These are phyloP conservation scores for Leptestheria dahalacensis DNA, from an alignment of 1,140 invertebrate species.

Conservation along the genomic window DNA sequence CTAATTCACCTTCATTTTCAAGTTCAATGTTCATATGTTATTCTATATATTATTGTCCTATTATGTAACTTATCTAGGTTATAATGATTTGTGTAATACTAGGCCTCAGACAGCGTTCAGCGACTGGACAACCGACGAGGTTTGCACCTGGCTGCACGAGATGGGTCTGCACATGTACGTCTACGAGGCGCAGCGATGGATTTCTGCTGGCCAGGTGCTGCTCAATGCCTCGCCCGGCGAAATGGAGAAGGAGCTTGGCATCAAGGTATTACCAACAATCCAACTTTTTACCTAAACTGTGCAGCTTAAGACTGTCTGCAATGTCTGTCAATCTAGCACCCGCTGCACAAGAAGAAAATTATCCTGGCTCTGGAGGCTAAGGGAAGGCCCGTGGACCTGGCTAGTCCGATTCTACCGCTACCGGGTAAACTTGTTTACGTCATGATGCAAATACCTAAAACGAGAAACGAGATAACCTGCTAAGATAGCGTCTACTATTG, in stretches of 20 bases:
- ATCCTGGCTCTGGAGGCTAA: constrained; percentile 55
- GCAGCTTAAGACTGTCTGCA: too few species aligned
- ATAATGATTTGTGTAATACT: background rate
- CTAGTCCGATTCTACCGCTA: constrained; percentile 18
- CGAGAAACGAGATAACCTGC: too few species aligned
- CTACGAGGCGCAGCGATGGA: constrained; percentile 60
- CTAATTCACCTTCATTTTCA: too few species aligned
- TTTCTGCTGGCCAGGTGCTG: constrained; percentile 62
- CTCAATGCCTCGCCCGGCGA: constrained; percentile 59
- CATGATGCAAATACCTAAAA: too few species aligned
- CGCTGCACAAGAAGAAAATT: constrained; percentile 83
- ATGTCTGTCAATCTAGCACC: constrained; percentile 43
- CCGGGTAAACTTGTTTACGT: too few species aligned
- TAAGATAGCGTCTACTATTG: too few species aligned
- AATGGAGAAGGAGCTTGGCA: constrained; percentile 75
- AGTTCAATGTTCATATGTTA: too few species aligned
- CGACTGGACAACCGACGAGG: constrained; percentile 68
- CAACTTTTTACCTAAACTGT: too few species aligned
- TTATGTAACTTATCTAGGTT: too few species aligned
- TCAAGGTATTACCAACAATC: constrained; percentile 36
- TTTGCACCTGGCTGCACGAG: constrained; percentile 73
- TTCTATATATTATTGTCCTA: too few species aligned
- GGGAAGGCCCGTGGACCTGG: constrained; percentile 20
- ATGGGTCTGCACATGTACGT: constrained; percentile 74
- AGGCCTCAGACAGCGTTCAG: constrained; percentile 43